phyloP scores from a whole-genome alignment of 2,797 vertebrate species.

The Heterohyrax brucei region DNA sequence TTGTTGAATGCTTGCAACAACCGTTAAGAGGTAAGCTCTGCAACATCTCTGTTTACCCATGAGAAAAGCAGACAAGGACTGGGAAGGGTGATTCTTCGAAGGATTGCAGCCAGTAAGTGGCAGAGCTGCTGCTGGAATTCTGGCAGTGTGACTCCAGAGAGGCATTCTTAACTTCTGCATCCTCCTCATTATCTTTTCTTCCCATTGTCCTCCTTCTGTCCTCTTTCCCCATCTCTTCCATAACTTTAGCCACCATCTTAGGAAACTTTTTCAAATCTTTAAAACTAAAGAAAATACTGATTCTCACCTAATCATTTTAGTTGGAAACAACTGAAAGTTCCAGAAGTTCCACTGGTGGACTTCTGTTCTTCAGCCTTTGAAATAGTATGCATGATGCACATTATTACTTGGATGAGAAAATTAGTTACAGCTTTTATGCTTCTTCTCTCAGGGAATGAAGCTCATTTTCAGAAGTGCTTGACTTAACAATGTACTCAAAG shows the following conservation, averaged over 20 bases:
- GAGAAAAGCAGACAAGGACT: neutral
- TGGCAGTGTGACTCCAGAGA: neutral
- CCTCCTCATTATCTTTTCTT: neutral
- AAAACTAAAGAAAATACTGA: neutral
- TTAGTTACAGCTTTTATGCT: neutral
- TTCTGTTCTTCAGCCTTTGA: neutral
- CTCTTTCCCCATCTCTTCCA: neutral
- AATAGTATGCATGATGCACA: slow-evolving; percentile 65
- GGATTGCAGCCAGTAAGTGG: neutral
- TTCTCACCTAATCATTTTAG: slow-evolving; percentile 19
- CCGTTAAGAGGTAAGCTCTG: neutral
- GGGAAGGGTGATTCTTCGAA: neutral
- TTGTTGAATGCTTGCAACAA: neutral
- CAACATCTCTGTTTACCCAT: neutral
- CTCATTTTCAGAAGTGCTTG: slow-evolving; percentile 63
- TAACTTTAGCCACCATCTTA: neutral
- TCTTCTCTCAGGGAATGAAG: slow-evolving; percentile 34
- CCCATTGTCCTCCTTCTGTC: accelerated
- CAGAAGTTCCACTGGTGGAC: neutral
- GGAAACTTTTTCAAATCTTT: neutral
- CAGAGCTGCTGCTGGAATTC: neutral
- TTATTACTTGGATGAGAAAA: slow-evolving; percentile 63
- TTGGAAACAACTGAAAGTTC: slow-evolving; percentile 58
- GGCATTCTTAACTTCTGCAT: neutral
- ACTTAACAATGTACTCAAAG: slow-evolving; percentile 55